These are phyloP conservation scores for Nephrocerus scutellatus DNA, from an alignment of 2,888 invertebrate genomes.

Conservation along the genomic window DNA sequence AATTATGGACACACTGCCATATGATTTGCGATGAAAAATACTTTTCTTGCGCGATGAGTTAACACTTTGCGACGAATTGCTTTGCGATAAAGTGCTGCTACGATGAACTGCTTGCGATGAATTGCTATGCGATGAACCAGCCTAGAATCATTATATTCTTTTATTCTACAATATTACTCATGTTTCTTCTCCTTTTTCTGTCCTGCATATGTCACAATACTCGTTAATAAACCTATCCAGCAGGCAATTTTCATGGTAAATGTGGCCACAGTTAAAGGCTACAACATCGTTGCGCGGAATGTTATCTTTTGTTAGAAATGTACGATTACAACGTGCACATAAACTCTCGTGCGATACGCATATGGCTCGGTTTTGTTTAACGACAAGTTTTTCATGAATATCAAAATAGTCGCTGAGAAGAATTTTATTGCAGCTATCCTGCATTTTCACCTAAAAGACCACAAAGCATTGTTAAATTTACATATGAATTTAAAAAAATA, in stretches of 20 bases:
- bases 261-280: slow-evolving; percentile 83
- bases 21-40: too few species aligned
- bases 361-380: slow-evolving; percentile 71
- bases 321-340: slow-evolving; percentile 73
- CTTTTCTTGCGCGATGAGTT: too few species aligned
- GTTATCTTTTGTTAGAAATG: slow-evolving; percentile 66
- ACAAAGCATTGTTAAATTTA: slow-evolving; percentile 14
- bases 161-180: too few species aligned
- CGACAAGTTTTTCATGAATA: slow-evolving; percentile 72
- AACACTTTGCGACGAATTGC: too few species aligned
- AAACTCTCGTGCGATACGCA: slow-evolving; percentile 62
- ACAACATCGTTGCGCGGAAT: slow-evolving; percentile 63
- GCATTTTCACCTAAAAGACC: slow-evolving; percentile 63
- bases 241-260: slow-evolving; percentile 80
- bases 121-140: too few species aligned
- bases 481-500: background rate
- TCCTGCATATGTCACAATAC: slow-evolving; percentile 29
- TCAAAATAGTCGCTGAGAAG: slow-evolving; percentile 86
- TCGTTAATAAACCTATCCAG: slow-evolving; percentile 42
- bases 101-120: too few species aligned
- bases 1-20: too few species aligned
- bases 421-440: slow-evolving; percentile 85
- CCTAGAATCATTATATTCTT: too few species aligned
- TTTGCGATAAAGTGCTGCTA: too few species aligned
- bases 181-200: too few species aligned